phyloP scores from a whole-genome alignment of 30 jellyfish, hydroid and myxozoan species.

The Chrysaora quinquecirrha region DNA sequence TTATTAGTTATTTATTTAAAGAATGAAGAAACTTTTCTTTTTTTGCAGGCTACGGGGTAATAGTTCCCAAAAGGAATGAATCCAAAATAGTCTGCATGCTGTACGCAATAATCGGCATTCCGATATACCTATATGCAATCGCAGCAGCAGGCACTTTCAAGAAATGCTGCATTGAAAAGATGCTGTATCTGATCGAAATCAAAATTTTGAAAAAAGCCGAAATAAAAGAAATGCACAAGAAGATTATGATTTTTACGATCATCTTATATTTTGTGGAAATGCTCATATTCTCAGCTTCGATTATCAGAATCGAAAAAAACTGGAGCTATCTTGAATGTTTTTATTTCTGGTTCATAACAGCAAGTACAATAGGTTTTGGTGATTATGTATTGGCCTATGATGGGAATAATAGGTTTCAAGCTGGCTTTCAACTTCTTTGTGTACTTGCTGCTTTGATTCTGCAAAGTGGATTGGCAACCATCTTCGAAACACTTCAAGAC shows the following conservation, averaged over 20 bases:
- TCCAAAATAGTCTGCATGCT: constrained; percentile 27
- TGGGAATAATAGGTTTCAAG: constrained; percentile 23
- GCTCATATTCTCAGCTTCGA: constrained; percentile 10
- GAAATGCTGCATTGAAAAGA: constrained; percentile 22
- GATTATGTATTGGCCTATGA: constrained; percentile 50
- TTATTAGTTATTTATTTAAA: too few species aligned
- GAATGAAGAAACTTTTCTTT: too few species aligned
- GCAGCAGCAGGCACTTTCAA: constrained; percentile 51
- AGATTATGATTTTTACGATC: constrained; percentile 7
- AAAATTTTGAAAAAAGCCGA: constrained; percentile 24
- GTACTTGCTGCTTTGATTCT: constrained; percentile 16
- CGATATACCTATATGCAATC: constrained; percentile 34
- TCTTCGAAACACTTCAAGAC: constrained; percentile 44
- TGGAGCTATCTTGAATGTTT: constrained; percentile 41
- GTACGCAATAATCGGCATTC: constrained; percentile 42
- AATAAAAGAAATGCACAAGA: neutral
- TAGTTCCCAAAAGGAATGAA: constrained; percentile 43
- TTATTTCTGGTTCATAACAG: constrained; percentile 63
- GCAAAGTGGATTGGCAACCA: constrained; percentile 47
- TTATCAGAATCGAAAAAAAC: neutral
- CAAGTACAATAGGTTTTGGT: constrained; percentile 69
- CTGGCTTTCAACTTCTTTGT: constrained; percentile 4
- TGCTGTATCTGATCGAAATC: constrained; percentile 32
- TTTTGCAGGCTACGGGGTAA: constrained; percentile 65
- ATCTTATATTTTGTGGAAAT: constrained; percentile 12